A percentile compares a stretch with the other conserved stretches of the same genome.
These are phyloP conservation scores for Leptobrachium leishanense DNA, from an alignment of 2,113 vertebrate species.

Conservation along the genomic window DNA sequence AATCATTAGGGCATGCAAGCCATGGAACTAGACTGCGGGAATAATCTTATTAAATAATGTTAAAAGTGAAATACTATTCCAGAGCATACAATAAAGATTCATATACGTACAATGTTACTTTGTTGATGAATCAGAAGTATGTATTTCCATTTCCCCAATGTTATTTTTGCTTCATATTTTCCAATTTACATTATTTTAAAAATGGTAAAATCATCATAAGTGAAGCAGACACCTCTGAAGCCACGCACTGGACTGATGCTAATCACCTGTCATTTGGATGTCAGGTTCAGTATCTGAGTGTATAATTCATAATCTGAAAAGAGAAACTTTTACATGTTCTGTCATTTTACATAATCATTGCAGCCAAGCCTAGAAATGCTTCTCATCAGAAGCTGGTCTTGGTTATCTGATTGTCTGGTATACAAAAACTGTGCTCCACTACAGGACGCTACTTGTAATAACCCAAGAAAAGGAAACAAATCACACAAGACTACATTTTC, in stretches of 20 bases:
- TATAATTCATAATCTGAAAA: slow-evolving; percentile 11
- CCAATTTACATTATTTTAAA: background rate
- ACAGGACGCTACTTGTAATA: slow-evolving; percentile 32
- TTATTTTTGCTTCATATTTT: background rate
- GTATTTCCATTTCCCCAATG: background rate
- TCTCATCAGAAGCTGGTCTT: slow-evolving; percentile 21
- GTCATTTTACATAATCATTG: slow-evolving; percentile 6
- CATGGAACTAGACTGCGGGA: no score
- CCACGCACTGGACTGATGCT: background rate
- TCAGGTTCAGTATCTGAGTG: slow-evolving; percentile 17
- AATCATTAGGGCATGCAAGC: no score
- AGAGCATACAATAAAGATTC: no score
- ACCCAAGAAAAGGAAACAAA: slow-evolving; percentile 24
- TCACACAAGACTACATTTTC: slow-evolving; percentile 28
- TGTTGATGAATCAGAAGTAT: background rate
- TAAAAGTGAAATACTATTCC: no score
- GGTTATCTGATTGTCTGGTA: slow-evolving; percentile 32
- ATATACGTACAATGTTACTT: no score
- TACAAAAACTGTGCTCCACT: slow-evolving; percentile 9
- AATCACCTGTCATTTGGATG: slow-evolving; percentile 15
- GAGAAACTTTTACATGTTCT: slow-evolving; percentile 3
- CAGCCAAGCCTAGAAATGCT: background rate
- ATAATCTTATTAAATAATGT: no score
- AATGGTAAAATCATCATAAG: slow-evolving; percentile 8
- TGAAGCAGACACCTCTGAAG: background rate